Conservation (phyloP, 2,888 invertebrate species). For the Hoplodrina ambigua region DNA sequence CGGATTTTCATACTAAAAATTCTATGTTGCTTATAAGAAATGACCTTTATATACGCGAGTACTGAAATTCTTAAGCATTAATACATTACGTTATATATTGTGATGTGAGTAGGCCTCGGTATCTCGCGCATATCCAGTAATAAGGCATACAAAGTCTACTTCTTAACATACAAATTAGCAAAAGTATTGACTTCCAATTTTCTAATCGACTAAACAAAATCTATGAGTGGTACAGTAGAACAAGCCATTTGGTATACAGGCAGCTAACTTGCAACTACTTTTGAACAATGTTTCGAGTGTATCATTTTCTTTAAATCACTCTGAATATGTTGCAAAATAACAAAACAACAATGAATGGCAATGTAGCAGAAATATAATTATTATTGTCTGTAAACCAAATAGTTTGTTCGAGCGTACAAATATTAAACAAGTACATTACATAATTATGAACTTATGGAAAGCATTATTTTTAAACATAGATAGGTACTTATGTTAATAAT, state of each 20-base stretch:
- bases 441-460: slow-evolving; percentile 26
- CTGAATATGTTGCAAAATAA: too few species aligned
- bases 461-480: slow-evolving; percentile 2
- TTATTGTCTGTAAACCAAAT: too few species aligned
- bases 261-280: too few species aligned
- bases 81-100: slow-evolving; percentile 37
- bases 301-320: too few species aligned
- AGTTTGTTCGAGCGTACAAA: not conserved
- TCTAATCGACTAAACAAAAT: slow-evolving; percentile 27
- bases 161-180: slow-evolving; percentile 39
- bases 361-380: too few species aligned
- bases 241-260: too few species aligned
- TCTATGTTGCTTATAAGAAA: slow-evolving; percentile 39
- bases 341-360: too few species aligned
- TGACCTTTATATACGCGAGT: slow-evolving; percentile 27
- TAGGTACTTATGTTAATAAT: not conserved
- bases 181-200: slow-evolving; percentile 36
- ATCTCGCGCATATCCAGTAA: slow-evolving; percentile 32
- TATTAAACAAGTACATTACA: slow-evolving; percentile 1
- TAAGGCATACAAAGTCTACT: slow-evolving; percentile 67
- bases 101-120: slow-evolving; percentile 49
- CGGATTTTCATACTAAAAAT: slow-evolving; percentile 59
- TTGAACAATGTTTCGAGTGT: too few species aligned
- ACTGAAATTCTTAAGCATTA: slow-evolving; percentile 39
- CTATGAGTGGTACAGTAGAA: slow-evolving; percentile 6